Conservation (phyloP, 37 sponge, comb jelly and placozoan species). For the Mnemiopsis leidyi region DNA sequence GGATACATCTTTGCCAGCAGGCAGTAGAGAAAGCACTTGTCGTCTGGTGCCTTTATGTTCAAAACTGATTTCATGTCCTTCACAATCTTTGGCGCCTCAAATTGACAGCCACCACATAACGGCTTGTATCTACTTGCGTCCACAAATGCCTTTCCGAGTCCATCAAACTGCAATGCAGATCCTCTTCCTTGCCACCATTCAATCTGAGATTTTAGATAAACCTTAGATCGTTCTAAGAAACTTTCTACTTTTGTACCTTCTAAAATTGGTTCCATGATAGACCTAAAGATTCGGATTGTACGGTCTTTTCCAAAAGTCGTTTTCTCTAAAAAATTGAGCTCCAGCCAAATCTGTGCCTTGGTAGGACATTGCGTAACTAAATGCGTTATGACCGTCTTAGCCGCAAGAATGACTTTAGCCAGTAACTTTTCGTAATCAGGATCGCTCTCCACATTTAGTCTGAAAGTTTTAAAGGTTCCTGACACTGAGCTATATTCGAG, state of each 20-base stretch:
- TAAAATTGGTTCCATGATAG: conserved; percentile 20
- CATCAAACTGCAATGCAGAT: conserved; percentile 13
- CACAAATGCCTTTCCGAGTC: background rate
- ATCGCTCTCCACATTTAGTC: background rate
- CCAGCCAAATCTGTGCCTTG: background rate
- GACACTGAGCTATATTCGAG: conserved; percentile 17
- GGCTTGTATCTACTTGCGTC: conserved; percentile 10
- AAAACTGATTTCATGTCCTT: conserved; percentile 56
- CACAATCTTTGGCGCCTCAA: conserved; percentile 5
- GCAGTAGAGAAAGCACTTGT: conserved; percentile 57
- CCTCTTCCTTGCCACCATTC: background rate
- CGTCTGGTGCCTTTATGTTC: conserved; percentile 12
- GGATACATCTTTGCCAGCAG: conserved; percentile 25
- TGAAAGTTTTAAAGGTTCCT: background rate
- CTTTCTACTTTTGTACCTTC: background rate
- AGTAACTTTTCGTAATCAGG: conserved; percentile 29
- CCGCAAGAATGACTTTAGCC: background rate
- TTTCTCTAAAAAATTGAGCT: background rate
- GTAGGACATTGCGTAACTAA: background rate
- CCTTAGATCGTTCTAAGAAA: background rate
- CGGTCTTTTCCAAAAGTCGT: background rate
- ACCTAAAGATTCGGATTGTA: background rate
- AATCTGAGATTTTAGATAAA: background rate
- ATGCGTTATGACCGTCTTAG: background rate
- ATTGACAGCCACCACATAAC: background rate